Percentiles rank a stretch among this genome's conserved stretches.
Conservation (phyloP, 1,140 invertebrate species). For the Diabrotica undecimpunctata region DNA sequence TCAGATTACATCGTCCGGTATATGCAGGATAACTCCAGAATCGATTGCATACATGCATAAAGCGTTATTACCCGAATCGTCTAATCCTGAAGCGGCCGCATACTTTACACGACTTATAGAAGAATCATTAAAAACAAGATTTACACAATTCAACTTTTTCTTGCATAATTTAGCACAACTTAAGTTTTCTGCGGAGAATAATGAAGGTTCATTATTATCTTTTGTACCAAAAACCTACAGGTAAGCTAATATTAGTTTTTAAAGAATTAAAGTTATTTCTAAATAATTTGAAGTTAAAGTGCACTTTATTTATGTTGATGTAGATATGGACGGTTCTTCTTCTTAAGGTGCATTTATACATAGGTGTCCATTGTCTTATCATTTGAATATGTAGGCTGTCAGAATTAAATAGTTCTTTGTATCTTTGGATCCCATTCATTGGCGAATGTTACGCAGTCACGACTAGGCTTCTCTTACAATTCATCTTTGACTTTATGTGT, state of each 20-base stretch:
- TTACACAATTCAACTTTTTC: conserved; percentile 97
- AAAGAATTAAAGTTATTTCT: conserved; percentile 1
- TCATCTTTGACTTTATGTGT: no score
- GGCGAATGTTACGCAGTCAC: no score
- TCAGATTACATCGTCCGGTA: conserved; percentile 91
- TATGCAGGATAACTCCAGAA: conserved; percentile 87
- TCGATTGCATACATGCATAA: conserved; percentile 90
- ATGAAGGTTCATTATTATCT: conserved; percentile 77
- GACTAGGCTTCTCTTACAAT: no score
- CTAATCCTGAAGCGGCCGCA: conserved; percentile 91
- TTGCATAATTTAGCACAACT: conserved; percentile 94
- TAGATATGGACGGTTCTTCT: no score
- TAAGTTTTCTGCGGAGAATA: conserved; percentile 81
- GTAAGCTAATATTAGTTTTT: conserved; percentile 55
- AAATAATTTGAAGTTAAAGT: conserved; percentile 5
- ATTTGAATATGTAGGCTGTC: no score
- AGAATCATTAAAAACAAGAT: conserved; percentile 80
- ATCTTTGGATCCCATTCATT: no score
- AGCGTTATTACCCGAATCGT: conserved; percentile 77
- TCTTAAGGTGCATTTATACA: no score
- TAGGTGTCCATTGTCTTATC: no score
- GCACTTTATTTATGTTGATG: neutral
- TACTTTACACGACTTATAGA: conserved; percentile 91
- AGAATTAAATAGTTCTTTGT: no score
- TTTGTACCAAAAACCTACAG: conserved; percentile 93